phyloP scores from a whole-genome alignment of 2,113 vertebrate species.

The Eublepharis macularius region DNA sequence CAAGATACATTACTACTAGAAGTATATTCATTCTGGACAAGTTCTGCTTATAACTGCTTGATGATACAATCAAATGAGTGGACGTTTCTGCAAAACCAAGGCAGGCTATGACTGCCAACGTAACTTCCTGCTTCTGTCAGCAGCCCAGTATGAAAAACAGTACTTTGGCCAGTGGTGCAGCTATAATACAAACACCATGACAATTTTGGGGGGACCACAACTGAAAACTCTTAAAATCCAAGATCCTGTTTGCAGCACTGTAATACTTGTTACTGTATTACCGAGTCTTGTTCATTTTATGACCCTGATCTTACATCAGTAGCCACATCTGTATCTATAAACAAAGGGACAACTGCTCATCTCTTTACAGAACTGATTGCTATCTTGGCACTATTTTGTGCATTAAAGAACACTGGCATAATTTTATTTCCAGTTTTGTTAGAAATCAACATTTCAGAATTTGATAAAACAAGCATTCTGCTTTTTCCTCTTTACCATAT shows the following conservation, averaged over 20 bases:
- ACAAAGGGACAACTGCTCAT: not conserved
- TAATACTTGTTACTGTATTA: not conserved
- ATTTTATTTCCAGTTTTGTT: no score
- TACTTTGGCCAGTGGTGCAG: not conserved
- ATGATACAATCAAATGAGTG: not conserved
- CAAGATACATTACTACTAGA: not conserved
- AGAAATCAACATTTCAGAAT: no score
- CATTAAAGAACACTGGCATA: no score
- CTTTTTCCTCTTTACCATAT: no score
- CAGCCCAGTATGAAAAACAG: not conserved
- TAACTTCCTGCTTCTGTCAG: not conserved
- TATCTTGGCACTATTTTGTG: no score
- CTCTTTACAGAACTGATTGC: not conserved
- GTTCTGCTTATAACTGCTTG: not conserved
- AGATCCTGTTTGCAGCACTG: not conserved
- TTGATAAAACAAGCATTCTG: no score
- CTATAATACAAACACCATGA: not conserved
- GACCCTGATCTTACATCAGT: not conserved
- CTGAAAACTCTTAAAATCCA: not conserved
- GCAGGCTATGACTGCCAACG: not conserved
- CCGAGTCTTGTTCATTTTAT: not conserved
- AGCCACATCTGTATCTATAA: not conserved
- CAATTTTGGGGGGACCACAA: not conserved
- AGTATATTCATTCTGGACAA: not conserved
- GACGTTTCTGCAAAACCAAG: not conserved